Conservation (phyloP, 2,888 invertebrate genomes). For the Zaprionus lineosus region DNA sequence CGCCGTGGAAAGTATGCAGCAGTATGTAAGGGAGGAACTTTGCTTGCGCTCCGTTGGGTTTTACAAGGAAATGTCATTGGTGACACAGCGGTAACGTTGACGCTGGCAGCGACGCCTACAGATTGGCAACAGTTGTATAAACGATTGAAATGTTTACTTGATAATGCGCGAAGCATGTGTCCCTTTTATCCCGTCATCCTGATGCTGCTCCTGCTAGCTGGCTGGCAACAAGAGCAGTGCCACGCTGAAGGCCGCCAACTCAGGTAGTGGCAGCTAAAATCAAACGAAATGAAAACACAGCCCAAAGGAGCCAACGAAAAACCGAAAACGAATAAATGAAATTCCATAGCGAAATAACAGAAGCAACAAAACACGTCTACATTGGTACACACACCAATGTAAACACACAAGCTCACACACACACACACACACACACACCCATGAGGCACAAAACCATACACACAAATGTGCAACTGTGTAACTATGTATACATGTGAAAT, state of each 20-base stretch:
- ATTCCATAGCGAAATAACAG: conserved; percentile 53
- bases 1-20: background rate
- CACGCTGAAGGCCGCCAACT: conserved; percentile 10
- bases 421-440: conserved; percentile 17
- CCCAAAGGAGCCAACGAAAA: conserved; percentile 41
- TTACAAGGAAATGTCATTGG: conserved; percentile 64
- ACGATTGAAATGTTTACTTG: conserved; percentile 73
- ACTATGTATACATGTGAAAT: conserved; percentile 54
- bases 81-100: conserved; percentile 33
- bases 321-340: conserved; percentile 64
- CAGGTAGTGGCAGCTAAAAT: conserved; percentile 44
- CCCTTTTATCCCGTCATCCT: background rate
- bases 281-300: conserved; percentile 47
- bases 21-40: conserved; percentile 3
- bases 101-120: conserved; percentile 38
- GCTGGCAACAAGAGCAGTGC: conserved; percentile 10
- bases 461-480: conserved; percentile 27
- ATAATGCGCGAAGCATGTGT: conserved; percentile 56
- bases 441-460: background rate
- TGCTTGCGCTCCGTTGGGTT: conserved; percentile 27
- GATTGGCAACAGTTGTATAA: conserved; percentile 76
- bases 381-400: conserved; percentile 6
- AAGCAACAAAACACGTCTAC: conserved; percentile 19
- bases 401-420: conserved; percentile 12
- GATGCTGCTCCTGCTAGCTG: conserved; percentile 11